Evolutionary conservation across 2,797 vertebrate species (phyloP).

Genomic region (Siniperca undulata): DNA sequence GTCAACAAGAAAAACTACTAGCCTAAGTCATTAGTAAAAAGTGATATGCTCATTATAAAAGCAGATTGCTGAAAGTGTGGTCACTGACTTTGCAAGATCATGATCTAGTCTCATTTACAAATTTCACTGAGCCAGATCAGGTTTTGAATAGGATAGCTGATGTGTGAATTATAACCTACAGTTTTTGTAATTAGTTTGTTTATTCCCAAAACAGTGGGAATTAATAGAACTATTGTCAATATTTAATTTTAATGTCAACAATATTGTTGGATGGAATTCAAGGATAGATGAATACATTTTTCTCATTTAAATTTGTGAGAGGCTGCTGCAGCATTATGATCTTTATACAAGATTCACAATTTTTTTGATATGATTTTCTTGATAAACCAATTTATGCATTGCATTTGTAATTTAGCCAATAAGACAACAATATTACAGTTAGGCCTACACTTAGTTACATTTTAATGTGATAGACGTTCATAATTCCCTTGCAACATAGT

Average conservation of each 20-base stretch:
- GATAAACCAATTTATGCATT: neutral
- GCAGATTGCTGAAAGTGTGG: neutral
- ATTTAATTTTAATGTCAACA: neutral
- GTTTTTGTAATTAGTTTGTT: constrained; percentile 3
- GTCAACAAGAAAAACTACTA: neutral
- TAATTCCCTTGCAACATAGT: neutral
- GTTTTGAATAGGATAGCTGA: neutral
- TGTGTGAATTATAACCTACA: neutral
- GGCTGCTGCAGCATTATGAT: neutral
- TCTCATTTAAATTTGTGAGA: neutral
- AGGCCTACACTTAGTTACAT: neutral
- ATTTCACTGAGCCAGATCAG: neutral
- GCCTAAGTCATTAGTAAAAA: no score
- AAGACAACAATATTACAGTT: neutral
- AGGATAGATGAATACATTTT: neutral
- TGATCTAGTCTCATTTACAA: neutral
- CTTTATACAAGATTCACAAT: neutral
- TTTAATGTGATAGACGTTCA: neutral
- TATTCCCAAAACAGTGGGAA: neutral
- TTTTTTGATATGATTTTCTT: neutral
- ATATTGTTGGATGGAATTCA: neutral
- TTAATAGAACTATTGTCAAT: neutral
- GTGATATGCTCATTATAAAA: neutral
- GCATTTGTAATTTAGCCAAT: neutral
- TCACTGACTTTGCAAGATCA: neutral